These are phyloP conservation scores for Agrochola macilenta DNA, from an alignment of 2,888 invertebrate species.

Conservation along the genomic window DNA sequence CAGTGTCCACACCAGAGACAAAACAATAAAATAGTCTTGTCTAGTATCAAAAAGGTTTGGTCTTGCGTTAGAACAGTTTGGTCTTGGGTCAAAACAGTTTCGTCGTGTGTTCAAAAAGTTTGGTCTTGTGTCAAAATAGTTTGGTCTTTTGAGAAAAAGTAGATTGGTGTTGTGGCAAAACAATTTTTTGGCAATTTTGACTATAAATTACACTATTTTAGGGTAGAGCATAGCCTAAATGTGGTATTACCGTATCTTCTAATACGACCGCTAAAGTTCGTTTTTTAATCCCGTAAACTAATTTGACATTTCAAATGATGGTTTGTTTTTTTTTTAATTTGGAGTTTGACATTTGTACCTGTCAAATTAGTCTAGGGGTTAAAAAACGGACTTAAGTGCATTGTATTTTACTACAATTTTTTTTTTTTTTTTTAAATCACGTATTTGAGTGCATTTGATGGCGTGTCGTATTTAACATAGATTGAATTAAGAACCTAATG, in stretches of 20 bases:
- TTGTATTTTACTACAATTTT: neutral
- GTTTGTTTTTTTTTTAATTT: no score
- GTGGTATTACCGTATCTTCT: neutral
- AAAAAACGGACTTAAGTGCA: no score
- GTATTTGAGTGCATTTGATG: neutral
- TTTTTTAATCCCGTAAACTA: no score
- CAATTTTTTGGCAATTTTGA: neutral
- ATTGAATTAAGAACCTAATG: neutral
- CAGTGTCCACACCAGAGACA: conserved; percentile 12
- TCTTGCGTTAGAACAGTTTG: neutral
- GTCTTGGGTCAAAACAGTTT: neutral
- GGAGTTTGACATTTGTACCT: no score
- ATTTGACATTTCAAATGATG: no score
- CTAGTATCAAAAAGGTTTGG: neutral
- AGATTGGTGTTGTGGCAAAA: neutral
- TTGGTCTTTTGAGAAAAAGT: neutral
- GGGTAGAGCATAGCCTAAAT: neutral
- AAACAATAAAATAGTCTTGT: neutral
- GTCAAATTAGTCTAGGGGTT: no score
- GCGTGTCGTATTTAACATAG: neutral
- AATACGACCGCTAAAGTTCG: neutral
- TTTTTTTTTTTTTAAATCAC: no score
- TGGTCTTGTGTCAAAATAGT: neutral
- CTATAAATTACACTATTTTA: neutral
- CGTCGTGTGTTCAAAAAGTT: neutral